Conservation (phyloP, 1,140 invertebrate genomes). For the Drosophila ogumai region DNA sequence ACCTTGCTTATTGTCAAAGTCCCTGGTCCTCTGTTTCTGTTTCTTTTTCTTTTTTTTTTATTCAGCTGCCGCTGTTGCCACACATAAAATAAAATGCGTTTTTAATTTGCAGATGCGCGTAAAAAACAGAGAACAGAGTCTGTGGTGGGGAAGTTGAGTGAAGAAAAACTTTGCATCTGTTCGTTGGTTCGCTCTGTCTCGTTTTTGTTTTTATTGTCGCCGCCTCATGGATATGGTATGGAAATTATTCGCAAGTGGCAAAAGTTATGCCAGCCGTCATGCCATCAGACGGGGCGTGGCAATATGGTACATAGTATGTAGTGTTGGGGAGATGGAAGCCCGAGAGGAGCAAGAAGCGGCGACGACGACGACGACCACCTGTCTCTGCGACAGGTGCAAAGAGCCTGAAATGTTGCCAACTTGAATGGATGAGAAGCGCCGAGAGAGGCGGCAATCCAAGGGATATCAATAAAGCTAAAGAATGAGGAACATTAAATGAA, state of each 20-base stretch:
- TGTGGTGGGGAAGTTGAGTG: constrained; percentile 9
- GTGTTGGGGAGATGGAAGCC: constrained; percentile 5
- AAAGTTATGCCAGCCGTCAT: constrained; percentile 62
- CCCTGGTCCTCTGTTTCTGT: constrained; percentile 23
- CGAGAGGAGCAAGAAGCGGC: background rate
- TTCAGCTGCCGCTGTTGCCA: constrained; percentile 23
- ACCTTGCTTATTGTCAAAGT: constrained; percentile 66
- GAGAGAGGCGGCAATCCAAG: constrained; percentile 8
- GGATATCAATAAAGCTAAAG: constrained; percentile 33
- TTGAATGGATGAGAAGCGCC: constrained; percentile 16
- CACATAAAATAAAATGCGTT: constrained; percentile 81
- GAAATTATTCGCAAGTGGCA: constrained; percentile 77
- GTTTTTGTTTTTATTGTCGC: constrained; percentile 74
- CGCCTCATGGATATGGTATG: constrained; percentile 56
- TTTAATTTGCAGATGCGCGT: constrained; percentile 83
- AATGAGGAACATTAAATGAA: constrained; percentile 30
- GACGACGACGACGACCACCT: constrained; percentile 48
- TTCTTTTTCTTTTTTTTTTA: constrained; percentile 15
- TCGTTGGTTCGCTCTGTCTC: constrained; percentile 29
- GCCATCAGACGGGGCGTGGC: constrained; percentile 47
- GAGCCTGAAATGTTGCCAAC: constrained; percentile 5
- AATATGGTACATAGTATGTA: constrained; percentile 17
- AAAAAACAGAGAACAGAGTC: constrained; percentile 41
- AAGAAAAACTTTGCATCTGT: constrained; percentile 60
- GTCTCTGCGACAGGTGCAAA: constrained; percentile 48